Base-by-base conservation (phyloP, 1,140 invertebrate genomes). In the Solenopsis invicta region DNA sequence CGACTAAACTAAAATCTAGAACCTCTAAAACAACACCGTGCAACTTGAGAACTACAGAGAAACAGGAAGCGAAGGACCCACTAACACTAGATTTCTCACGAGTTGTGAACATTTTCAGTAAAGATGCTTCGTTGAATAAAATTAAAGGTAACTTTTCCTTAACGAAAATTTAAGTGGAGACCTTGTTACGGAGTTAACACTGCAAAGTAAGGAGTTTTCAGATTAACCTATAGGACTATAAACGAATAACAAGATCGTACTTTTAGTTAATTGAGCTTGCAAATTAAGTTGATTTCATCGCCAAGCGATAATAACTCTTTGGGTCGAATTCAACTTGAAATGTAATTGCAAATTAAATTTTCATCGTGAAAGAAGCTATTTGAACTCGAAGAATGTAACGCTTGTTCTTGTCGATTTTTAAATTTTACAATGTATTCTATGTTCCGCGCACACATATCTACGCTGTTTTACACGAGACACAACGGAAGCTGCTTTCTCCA, bases 91-190 rank as follows among this genome's bases (percentile, higher is more conserved):
- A 56, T 81, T 56, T 81, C 50, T 24, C 48, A 13, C 62, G 64
- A 71, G 37, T 24, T 54, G 64, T n/a, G 64, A 34, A 69, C 77
- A 54, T 21, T 50, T 34, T 48, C 52, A n/a, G n/a, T 37, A 50
- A 48, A 34, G 71, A 74, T 29, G 34, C 29, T 62, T 21, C 18
- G 74, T 29, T 18, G 41, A 84, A 84, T 84, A 74, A 84, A 74
- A 75, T 84, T 74, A 75, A 8, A 21, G 54, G 18, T 18, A 84
- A 84, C 54, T 84, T 84, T 61, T 74, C 41, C 54, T 62, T 62
- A 75, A 75, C 69, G 69, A 84, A 84, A 84, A 84, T 84, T 74
- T 50, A 84, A 84, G 69, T 21, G 10, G 24, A 61, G 56, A 84
- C 41, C 69, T 21, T 48, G 54, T 74, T 61, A 24, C 54, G 45